A percentile compares a stretch with the other conserved stretches of the same genome.
These are phyloP conservation scores for Helarctos malayanus DNA, from an alignment of 2,797 vertebrate genomes.

Conservation along the genomic window DNA sequence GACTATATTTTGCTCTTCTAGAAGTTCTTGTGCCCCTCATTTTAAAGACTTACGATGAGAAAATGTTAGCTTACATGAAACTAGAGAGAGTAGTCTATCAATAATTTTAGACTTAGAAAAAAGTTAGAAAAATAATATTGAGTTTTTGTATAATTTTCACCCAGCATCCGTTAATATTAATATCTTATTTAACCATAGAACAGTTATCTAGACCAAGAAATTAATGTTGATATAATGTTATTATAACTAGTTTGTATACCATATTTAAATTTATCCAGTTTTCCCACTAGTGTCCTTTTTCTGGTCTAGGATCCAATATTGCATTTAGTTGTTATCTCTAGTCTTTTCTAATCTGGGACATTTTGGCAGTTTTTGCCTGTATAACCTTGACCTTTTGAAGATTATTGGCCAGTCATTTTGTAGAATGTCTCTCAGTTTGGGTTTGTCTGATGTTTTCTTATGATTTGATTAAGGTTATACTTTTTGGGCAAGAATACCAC, in stretches of 20 bases:
- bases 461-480: background rate
- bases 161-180: background rate
- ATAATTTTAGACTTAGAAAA: conserved; percentile 36
- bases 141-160: background rate
- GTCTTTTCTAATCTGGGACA: conserved; percentile 11
- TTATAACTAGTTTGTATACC: background rate
- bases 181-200: conserved; percentile 7
- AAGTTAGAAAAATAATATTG: background rate
- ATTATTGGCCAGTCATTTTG: background rate
- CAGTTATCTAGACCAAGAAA: background rate
- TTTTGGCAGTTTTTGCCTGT: background rate
- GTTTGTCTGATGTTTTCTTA: background rate
- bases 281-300: background rate
- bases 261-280: background rate
- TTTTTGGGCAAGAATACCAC: background rate
- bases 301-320: background rate
- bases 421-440: background rate
- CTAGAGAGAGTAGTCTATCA: background rate
- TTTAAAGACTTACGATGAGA: background rate
- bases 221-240: background rate
- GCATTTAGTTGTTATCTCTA: background rate
- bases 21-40: background rate
- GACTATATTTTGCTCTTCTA: background rate
- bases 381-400: conserved; percentile 1
- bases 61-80: conserved; percentile 10